Conservation (phyloP, 2,888 invertebrate species). For the Punctoribates punctum region DNA sequence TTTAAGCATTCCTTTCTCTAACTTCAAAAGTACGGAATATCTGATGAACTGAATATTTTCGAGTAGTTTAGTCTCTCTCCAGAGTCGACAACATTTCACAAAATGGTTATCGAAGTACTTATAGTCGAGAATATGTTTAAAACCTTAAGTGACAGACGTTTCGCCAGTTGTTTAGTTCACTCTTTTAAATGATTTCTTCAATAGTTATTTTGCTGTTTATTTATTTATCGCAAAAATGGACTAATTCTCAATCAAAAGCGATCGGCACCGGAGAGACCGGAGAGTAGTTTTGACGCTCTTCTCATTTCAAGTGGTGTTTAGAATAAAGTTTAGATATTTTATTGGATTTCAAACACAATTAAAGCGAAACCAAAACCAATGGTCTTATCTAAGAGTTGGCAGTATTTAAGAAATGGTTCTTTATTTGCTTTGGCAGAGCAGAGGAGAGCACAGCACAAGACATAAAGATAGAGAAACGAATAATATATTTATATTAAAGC, state of each 20-base stretch:
- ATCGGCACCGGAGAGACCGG: not conserved
- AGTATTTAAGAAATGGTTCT: too few species aligned
- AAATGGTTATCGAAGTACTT: conserved; percentile 2
- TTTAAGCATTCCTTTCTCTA: not conserved
- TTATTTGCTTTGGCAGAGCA: not conserved
- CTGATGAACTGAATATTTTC: not conserved
- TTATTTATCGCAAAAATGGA: not conserved
- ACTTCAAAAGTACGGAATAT: not conserved
- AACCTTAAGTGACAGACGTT: not conserved
- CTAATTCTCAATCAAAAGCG: not conserved
- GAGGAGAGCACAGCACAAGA: not conserved
- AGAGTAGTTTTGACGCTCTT: too few species aligned
- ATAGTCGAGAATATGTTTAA: not conserved
- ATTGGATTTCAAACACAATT: not conserved
- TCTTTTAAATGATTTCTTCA: not conserved
- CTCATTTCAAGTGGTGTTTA: too few species aligned
- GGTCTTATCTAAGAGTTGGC: not conserved
- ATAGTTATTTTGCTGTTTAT: not conserved
- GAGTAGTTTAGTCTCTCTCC: not conserved
- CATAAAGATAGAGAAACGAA: not conserved
- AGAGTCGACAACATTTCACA: not conserved
- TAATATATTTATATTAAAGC: conserved; percentile 5
- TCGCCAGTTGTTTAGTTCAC: not conserved
- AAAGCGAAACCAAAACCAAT: not conserved
- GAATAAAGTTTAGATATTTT: too few species aligned